These are phyloP conservation scores for Ctenochaetus hawaiiensis DNA, from an alignment of 2,797 vertebrate species.

Conservation along the genomic window DNA sequence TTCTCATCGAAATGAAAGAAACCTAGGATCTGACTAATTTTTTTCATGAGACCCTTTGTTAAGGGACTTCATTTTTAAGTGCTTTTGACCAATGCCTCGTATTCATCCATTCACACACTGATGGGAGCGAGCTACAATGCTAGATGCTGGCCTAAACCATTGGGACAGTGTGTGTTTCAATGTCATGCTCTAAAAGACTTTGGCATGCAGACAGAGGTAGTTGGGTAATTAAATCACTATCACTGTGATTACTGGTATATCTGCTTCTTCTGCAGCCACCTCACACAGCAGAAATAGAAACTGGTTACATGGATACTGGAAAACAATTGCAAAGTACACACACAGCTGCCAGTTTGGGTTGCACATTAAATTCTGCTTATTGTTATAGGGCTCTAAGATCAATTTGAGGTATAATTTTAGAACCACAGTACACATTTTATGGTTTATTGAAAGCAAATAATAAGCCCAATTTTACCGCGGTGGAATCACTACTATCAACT, in stretches of 20 bases:
- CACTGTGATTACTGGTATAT: neutral
- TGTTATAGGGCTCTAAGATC: neutral
- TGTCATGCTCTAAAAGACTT: neutral
- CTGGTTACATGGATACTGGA: neutral
- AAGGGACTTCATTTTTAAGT: neutral
- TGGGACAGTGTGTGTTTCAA: neutral
- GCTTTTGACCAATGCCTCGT: neutral
- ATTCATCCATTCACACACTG: neutral
- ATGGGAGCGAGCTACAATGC: neutral
- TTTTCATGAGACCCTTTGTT: neutral
- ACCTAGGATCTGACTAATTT: neutral
- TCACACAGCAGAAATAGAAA: neutral
- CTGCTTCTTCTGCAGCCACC: neutral
- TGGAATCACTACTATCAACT: neutral
- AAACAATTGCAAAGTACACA: neutral
- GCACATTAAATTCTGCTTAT: neutral
- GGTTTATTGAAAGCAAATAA: neutral
- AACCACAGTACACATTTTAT: conserved; percentile 2
- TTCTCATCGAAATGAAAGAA: neutral
- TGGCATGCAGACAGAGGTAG: neutral
- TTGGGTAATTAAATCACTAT: neutral
- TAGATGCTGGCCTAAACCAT: neutral
- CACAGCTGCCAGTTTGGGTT: neutral
- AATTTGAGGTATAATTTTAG: neutral
- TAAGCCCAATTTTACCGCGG: neutral